These are phyloP conservation scores for Glaucidium brasilianum DNA, from an alignment of 2,113 vertebrate genomes.

Conservation along the genomic window DNA sequence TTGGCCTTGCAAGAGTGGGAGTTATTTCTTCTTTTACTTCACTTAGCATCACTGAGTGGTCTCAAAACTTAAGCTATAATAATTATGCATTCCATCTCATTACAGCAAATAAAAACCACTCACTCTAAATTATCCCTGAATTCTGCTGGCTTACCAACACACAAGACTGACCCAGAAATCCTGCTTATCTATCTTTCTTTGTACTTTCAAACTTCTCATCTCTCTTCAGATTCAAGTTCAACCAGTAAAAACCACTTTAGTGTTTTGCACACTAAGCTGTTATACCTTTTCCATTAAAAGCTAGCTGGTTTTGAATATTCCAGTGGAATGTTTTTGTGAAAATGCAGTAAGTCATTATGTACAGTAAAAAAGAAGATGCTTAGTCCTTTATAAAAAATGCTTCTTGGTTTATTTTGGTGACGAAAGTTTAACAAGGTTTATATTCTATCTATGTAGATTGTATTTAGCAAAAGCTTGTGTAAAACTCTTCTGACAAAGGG, in stretches of 20 bases:
- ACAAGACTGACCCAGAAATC: neutral
- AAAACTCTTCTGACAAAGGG: neutral
- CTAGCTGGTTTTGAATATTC: constrained; percentile 48
- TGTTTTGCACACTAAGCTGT: neutral
- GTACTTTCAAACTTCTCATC: neutral
- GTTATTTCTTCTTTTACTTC: neutral
- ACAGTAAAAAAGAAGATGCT: neutral
- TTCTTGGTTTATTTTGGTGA: neutral
- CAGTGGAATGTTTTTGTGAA: constrained; percentile 39
- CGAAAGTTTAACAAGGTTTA: neutral
- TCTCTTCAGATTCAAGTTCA: neutral
- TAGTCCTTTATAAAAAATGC: neutral
- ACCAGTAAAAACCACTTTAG: neutral
- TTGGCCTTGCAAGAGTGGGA: neutral
- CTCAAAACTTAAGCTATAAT: neutral
- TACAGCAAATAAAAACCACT: neutral
- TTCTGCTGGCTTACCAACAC: neutral
- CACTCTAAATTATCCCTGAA: neutral
- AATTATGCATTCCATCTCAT: neutral
- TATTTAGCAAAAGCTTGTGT: neutral
- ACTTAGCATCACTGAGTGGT: neutral
- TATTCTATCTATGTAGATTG: neutral
- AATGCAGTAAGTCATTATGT: neutral
- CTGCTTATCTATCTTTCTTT: neutral
- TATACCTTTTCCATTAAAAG: constrained; percentile 28